These are phyloP conservation scores for Heteromyza rotundicornis DNA, from an alignment of 2,888 invertebrate species.

Conservation along the genomic window DNA sequence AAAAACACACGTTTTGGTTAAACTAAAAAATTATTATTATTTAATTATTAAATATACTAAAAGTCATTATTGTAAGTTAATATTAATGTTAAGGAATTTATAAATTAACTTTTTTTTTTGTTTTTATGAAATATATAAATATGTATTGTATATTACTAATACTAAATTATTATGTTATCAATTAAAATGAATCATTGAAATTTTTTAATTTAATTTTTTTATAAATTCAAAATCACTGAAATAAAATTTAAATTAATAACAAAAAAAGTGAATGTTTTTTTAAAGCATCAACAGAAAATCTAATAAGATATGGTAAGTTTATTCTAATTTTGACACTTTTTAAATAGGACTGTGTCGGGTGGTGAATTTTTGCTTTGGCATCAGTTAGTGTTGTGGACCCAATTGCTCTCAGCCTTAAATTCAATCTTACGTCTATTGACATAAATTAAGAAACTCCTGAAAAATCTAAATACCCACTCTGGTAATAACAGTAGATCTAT, in stretches of 20 bases:
- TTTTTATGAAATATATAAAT: slow-evolving; percentile 41
- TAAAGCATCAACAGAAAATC: neutral
- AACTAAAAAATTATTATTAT: slow-evolving; percentile 45
- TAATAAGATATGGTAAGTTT: neutral
- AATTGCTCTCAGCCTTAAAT: no score
- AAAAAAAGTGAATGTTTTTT: slow-evolving; percentile 8
- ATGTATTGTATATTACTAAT: slow-evolving; percentile 60
- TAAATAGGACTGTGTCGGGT: no score
- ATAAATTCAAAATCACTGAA: slow-evolving; percentile 33
- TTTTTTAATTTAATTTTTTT: slow-evolving; percentile 51
- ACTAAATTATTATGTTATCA: slow-evolving; percentile 60
- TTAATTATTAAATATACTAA: slow-evolving; percentile 54
- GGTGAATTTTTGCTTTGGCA: no score
- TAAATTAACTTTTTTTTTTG: slow-evolving; percentile 44
- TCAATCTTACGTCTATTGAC: no score
- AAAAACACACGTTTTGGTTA: slow-evolving; percentile 35
- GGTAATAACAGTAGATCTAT: no score
- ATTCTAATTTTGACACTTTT: no score
- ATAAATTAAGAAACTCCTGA: no score
- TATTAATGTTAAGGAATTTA: slow-evolving; percentile 47
- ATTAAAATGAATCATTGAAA: slow-evolving; percentile 43
- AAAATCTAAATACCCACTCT: no score
- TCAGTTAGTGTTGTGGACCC: no score
- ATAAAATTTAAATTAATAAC: slow-evolving; percentile 46
- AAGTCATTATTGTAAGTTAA: slow-evolving; percentile 61